Conservation (phyloP, 1,140 invertebrate species). For the Aethina tumida region DNA sequence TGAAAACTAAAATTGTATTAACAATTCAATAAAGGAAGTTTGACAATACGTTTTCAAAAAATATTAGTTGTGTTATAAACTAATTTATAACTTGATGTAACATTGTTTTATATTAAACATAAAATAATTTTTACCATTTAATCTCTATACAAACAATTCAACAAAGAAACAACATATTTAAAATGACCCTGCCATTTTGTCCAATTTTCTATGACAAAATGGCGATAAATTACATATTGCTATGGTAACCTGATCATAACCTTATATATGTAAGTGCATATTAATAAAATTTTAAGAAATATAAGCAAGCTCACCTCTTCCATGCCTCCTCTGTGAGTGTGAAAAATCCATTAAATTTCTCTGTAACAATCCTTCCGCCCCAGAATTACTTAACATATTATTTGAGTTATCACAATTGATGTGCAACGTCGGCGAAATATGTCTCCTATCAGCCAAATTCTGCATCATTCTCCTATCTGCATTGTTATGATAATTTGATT, state of each 20-base stretch:
- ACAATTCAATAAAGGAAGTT: too few relatives aligned
- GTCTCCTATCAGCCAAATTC: conserved; percentile 28
- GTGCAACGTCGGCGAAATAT: conserved; percentile 34
- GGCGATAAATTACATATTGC: too few relatives aligned
- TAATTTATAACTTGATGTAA: too few relatives aligned
- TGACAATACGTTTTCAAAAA: too few relatives aligned
- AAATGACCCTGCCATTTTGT: too few relatives aligned
- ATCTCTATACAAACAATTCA: background rate
- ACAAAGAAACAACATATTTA: background rate
- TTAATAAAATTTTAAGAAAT: background rate
- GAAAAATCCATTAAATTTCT: conserved; percentile 31
- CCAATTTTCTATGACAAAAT: too few relatives aligned
- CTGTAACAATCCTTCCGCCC: conserved; percentile 24
- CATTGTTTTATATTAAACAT: too few relatives aligned
- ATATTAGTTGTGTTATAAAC: too few relatives aligned
- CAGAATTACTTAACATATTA: conserved; percentile 19
- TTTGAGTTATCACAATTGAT: conserved; percentile 33
- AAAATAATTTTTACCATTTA: background rate
- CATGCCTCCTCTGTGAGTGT: conserved; percentile 29
- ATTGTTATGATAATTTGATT: conserved; percentile 12
- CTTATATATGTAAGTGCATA: too few relatives aligned
- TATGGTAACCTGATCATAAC: too few relatives aligned
- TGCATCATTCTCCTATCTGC: conserved; percentile 27
- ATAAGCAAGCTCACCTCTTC: conserved; percentile 22
- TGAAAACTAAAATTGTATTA: too few relatives aligned